Evolutionary conservation across 2,113 vertebrate genomes (phyloP), one percentile per base, ranked within the genome.

Genomic region (Pleuronectes platessa): DNA sequence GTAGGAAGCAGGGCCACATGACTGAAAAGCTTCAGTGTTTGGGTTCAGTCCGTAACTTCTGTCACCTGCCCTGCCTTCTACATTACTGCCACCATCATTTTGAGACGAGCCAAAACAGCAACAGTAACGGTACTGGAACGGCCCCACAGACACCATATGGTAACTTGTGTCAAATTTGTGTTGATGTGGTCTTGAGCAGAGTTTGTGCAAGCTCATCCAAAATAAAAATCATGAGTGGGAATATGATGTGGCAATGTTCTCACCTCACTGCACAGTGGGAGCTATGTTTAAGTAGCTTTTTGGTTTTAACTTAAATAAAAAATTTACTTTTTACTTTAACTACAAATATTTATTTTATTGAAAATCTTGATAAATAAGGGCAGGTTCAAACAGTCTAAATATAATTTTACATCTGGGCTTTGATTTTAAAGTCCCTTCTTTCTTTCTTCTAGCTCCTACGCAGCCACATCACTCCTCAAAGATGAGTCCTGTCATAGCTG

Each of bases 401-500:
- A 18, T 58, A 56, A 5, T 26, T 27, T 54, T 10, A 54, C 20
- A 54, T n/a, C 0, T 27, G 17, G 9, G 15, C 35, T 8, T 51
- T 20, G 7, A 23, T 14, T 31, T 26, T 11, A 23, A 61, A 53
- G 53, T 62, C 35, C 6, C 70, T 58, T 54, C 21, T 61, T 20
- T 85, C 31, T 21, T 47, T 47, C 58, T 20, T 74, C 2, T 77
- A 91, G 89, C 87, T 71, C 89, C 77, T 24, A 68, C 62, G n/a
- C 90, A 86, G 69, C 90, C 78, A 61, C 86, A 88, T 72, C 90
- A 77, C 26, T 72, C 84, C 20, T 90, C 93, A 15, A 92, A 96
- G 91, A 96, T 97, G 87, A 97, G 96, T 84, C 96, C 97, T 31
- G 96, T 99, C 78, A 98, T 98, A 80, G 97, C 96, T 74, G 97